These are phyloP conservation scores for Hydropsyche betteni DNA, from an alignment of 2,888 invertebrate genomes.

Conservation along the genomic window DNA sequence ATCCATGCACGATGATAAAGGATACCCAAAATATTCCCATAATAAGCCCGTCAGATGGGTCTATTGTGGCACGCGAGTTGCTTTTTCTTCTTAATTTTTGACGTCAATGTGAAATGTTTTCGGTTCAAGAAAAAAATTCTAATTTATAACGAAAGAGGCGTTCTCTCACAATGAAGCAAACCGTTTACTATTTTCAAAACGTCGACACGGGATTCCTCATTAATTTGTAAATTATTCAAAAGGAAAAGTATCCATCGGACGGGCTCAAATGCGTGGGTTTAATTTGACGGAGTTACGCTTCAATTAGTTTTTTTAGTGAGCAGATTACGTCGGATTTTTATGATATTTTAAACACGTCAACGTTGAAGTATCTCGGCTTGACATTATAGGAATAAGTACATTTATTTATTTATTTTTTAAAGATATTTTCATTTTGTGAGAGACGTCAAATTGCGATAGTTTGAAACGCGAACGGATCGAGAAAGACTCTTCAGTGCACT, in stretches of 20 bases:
- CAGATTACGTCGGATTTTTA: neutral
- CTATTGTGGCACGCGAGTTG: conserved; percentile 5
- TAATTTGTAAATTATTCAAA: conserved; percentile 39
- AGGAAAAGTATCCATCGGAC: neutral
- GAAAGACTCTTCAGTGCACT: neutral
- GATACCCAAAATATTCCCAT: conserved; percentile 22
- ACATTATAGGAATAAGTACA: neutral
- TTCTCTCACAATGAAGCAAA: neutral
- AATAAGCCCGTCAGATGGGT: conserved; percentile 6
- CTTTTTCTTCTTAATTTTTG: conserved; percentile 18
- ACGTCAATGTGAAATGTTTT: conserved; percentile 9
- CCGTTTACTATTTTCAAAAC: neutral
- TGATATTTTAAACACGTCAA: conserved; percentile 5
- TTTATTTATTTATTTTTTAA: neutral
- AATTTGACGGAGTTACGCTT: conserved; percentile 37
- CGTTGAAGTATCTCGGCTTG: neutral
- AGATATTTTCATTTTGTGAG: neutral
- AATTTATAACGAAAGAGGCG: neutral
- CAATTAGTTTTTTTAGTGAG: conserved; percentile 18
- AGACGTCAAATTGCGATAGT: neutral
- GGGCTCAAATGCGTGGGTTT: conserved; percentile 35
- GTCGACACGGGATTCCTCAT: conserved; percentile 32
- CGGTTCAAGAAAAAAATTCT: neutral
- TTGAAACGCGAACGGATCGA: neutral
- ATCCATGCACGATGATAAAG: neutral